Base-by-base conservation (phyloP, 2,888 invertebrate species). In the Agapetus fuscipes region DNA sequence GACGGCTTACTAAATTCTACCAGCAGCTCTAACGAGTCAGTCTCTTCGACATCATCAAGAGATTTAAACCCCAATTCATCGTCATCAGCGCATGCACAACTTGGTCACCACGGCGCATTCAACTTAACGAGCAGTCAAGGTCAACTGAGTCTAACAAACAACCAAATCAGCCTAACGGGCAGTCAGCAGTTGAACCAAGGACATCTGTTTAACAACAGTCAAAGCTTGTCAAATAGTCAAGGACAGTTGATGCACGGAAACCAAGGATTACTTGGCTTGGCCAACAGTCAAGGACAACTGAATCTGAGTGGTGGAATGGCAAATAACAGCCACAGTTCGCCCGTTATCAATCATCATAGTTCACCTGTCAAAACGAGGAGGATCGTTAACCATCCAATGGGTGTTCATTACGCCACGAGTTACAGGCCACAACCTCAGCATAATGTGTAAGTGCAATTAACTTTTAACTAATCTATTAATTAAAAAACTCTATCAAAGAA, bases 1-100 rank as follows among this genome's bases (percentile, higher is more conserved):
- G 49, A 49, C 17, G 35, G 31, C 7, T 31, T 46, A 14, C 33
- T 49, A 34, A 51, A 55, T 48, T 73, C 72, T 44, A 83, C 82
- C 12, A 83, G 87, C 61, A 88, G 88, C 66, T 87, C 88, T 13
- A 84, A 81, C 52, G 89, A 90, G 66, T 89, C 89, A 1, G 80
- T 88, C 32, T 82, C 82, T 48, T 82, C 82, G 41, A 66, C 70
- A 51, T 79, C 79, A 17, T 64, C 65, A 51, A 67, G 76, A 56
- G 66, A 76, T 54, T 11, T 41, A 29, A 28, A 37, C 15, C 51
- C 71, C 58, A 30, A 62, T 58, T 27, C 38, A 56, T 55, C 47
- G 41, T 16, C 39, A 38, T 6, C 20, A 9, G 5, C 20, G 36
- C 27, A 28, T 24, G 24, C 26, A 13, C 39, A 43, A 31, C 13